Evolutionary conservation across 1,140 invertebrate species (phyloP).

Genomic region (Brachionus rubens): DNA sequence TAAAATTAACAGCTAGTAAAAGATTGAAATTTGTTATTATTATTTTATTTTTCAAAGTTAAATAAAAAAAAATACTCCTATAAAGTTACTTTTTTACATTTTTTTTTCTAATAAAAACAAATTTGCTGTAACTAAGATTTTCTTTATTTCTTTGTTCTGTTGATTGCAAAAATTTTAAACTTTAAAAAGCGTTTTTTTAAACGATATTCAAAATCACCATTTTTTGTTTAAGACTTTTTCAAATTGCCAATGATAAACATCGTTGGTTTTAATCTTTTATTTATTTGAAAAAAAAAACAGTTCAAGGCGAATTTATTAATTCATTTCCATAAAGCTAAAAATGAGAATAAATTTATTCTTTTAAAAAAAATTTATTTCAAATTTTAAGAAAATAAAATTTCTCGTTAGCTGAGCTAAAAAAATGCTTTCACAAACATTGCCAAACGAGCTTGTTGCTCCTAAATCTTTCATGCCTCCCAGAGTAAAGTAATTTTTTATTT

Average conservation of each 20-base stretch:
- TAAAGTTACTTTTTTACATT: conserved; percentile 12
- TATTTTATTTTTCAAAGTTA: not conserved
- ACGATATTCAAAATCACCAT: not conserved
- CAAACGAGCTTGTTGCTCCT: conserved; percentile 16
- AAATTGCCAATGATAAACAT: not conserved
- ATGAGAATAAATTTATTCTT: too few species aligned
- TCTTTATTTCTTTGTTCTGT: not conserved
- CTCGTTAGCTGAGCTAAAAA: too few species aligned
- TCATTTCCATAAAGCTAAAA: too few species aligned
- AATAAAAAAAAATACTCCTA: conserved; percentile 5
- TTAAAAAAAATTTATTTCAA: too few species aligned
- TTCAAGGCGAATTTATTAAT: conserved; percentile 16
- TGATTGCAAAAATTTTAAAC: not conserved
- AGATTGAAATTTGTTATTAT: too few species aligned
- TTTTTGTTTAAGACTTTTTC: not conserved
- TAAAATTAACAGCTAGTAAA: too few species aligned
- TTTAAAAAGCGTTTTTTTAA: too few species aligned
- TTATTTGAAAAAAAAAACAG: conserved; percentile 15
- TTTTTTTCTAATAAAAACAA: not conserved
- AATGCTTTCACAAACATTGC: conserved; percentile 38
- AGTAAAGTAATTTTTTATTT: not conserved
- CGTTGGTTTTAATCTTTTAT: not conserved
- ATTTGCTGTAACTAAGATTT: conserved; percentile 31
- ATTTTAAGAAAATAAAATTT: too few species aligned
- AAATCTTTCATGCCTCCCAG: conserved; percentile 23